Conservation (phyloP, 2,113 vertebrate species). For the Chinchilla lanigera region DNA sequence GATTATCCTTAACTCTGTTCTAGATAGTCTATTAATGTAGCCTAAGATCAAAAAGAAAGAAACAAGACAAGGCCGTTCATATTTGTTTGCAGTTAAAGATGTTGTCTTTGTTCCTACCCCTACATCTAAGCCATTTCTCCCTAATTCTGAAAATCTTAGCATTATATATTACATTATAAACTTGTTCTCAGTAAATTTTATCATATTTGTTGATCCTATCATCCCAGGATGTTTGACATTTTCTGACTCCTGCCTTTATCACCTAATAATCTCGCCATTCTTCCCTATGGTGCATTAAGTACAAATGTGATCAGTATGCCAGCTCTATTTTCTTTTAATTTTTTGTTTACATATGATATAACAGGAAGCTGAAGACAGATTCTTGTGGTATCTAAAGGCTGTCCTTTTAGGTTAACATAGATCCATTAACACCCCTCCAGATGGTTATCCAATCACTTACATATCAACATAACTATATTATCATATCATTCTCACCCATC, state of each 20-base stretch:
- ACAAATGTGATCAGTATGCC: not conserved
- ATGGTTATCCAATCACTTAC: not conserved
- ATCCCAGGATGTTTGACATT: not conserved
- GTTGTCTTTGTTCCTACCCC: not conserved
- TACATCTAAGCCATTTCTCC: not conserved
- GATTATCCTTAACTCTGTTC: not conserved
- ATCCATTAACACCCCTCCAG: not conserved
- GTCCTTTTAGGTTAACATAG: slow-evolving; percentile 24
- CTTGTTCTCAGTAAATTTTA: slow-evolving; percentile 23
- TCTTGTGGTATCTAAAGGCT: not conserved
- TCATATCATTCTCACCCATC: not conserved
- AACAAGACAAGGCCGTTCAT: not conserved
- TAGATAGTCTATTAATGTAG: not conserved
- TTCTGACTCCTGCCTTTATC: not conserved
- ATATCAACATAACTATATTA: slow-evolving; percentile 4
- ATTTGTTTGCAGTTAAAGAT: not conserved
- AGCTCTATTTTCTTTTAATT: slow-evolving; percentile 36
- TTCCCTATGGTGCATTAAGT: not conserved
- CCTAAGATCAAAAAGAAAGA: not conserved
- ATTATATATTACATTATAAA: slow-evolving; percentile 45
- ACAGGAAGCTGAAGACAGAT: slow-evolving; percentile 35
- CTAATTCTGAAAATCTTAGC: not conserved
- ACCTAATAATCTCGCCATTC: slow-evolving; percentile 18
- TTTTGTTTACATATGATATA: slow-evolving; percentile 3
- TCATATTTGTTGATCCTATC: not conserved